Conservation (phyloP, 2,888 invertebrate species). For the Abrostola triplasia region DNA sequence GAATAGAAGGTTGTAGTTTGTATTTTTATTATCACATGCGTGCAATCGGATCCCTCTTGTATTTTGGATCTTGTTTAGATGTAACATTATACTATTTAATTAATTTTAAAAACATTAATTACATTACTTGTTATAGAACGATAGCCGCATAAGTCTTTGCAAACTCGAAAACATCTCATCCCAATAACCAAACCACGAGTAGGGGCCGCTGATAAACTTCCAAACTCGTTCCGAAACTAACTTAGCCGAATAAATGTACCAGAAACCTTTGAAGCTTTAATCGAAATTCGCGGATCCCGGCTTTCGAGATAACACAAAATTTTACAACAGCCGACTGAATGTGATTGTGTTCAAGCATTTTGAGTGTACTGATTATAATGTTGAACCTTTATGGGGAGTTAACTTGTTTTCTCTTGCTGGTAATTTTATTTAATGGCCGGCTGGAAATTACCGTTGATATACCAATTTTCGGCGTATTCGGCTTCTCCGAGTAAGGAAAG, state of each 20-base stretch:
- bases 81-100: too few species aligned
- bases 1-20: too few species aligned
- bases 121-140: background rate
- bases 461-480: too few species aligned
- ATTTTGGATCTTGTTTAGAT: too few species aligned
- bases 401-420: constrained; percentile 20
- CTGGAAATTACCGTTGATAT: too few species aligned
- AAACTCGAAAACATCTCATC: background rate
- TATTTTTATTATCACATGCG: too few species aligned
- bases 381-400: constrained; percentile 32
- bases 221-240: constrained; percentile 74
- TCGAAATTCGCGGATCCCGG: constrained; percentile 70
- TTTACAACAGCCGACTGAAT: constrained; percentile 67
- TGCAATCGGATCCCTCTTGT: too few species aligned
- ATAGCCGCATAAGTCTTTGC: background rate
- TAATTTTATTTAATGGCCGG: background rate
- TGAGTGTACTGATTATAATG: constrained; percentile 45
- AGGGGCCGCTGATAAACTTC: constrained; percentile 65
- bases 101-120: background rate
- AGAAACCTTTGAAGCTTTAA: constrained; percentile 80
- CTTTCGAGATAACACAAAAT: constrained; percentile 70
- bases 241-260: constrained; percentile 80
- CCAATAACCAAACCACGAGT: constrained; percentile 51
- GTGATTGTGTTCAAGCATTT: constrained; percentile 59
- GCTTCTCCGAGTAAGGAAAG: too few species aligned